phyloP scores from a whole-genome alignment of 2,797 vertebrate genomes.

The Sebastes wilsoni region DNA sequence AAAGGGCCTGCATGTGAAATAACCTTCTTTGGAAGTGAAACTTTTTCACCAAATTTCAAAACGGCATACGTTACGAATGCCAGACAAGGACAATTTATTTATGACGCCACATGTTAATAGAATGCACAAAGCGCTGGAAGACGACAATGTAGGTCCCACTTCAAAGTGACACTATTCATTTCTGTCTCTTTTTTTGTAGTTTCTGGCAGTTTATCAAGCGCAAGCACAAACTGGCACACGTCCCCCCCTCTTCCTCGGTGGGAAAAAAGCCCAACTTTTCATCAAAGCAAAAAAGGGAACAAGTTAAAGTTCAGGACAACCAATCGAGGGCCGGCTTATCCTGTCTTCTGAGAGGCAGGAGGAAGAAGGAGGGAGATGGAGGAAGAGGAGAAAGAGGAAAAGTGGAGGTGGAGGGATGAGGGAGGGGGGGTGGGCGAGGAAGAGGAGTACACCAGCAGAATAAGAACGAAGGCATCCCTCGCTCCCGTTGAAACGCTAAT shows the following conservation, averaged over 20 bases:
- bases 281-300: slow-evolving; percentile 67
- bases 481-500: slow-evolving; percentile 70
- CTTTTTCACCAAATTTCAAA: neutral
- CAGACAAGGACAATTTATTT: slow-evolving; percentile 42
- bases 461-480: slow-evolving; percentile 67
- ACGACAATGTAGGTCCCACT: slow-evolving; percentile 60
- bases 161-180: slow-evolving; percentile 58
- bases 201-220: slow-evolving; percentile 68
- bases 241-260: slow-evolving; percentile 43
- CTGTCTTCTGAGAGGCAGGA: slow-evolving; percentile 43
- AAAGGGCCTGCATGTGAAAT: neutral
- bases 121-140: slow-evolving; percentile 28
- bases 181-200: neutral
- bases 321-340: slow-evolving; percentile 47
- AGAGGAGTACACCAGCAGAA: slow-evolving; percentile 51
- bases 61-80: neutral
- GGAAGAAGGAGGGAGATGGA: neutral
- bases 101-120: slow-evolving; percentile 36
- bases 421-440: neutral
- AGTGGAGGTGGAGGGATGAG: neutral
- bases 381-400: neutral
- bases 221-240: slow-evolving; percentile 56
- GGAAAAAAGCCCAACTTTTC: slow-evolving; percentile 50
- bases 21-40: slow-evolving; percentile 2
- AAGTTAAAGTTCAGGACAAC: slow-evolving; percentile 64